Base-by-base conservation (phyloP, 1,140 invertebrate genomes). In the Drosophila sechellia region DNA sequence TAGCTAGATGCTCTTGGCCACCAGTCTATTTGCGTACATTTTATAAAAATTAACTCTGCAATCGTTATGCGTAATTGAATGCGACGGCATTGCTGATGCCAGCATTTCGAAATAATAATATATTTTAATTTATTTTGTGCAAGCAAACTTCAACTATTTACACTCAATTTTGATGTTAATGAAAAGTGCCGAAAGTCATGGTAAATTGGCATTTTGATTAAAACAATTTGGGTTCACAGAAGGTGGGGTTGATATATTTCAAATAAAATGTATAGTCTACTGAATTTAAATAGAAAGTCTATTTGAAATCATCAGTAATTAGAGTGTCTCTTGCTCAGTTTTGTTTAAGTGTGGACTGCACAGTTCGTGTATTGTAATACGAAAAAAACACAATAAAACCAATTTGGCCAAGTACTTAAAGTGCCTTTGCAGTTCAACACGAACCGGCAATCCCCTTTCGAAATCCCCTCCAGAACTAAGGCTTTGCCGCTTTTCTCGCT, bases 351-450 rank as follows among this genome's bases (percentile, higher is more conserved):
- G 2, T n/a, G 10, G 64, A 56, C 15, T 50, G 13, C 37, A 42
- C 25, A 39, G 49, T 37, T 37, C 17, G 25, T 25, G 50, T 68
- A 17, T 56, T 22, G 48, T 48, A 58, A 11, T 40, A 25, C n/a
- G 12, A 50, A 39, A 27, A 31, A 45, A 31, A 45, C 31, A 63
- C 60, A 61, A 60, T 70, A 70, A 75, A 49, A 53, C 27, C 49
- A 85, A 80, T 80, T 83, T 35, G 59, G 42, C 5, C 50, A 77
- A 85, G 78, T 81, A 53, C 79, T 83, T 69, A 81, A 81, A 75
- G 74, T 64, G 74, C 40, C 81, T 85, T 86, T 81, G 73, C 59
- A 78, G 72, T 48, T 78, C 73, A 54, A 59, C 69, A 60, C 57
- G 37, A 66, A 70, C 45, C 50, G 40, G n/a, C 27, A 11, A 22